Base-by-base conservation (phyloP, 2,888 invertebrate genomes). In the Palloptera scutellata region DNA sequence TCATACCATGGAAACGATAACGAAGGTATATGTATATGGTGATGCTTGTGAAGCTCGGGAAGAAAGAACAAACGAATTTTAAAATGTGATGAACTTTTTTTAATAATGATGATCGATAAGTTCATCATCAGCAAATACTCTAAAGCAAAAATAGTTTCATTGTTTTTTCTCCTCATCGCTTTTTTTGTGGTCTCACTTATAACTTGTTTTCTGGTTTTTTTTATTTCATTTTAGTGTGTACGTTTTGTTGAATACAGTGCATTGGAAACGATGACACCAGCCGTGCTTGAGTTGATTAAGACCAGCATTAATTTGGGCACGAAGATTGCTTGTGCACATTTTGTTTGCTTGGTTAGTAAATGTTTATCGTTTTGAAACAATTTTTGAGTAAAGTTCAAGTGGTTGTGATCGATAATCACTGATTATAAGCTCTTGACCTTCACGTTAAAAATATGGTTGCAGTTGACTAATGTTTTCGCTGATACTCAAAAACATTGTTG, bases 1-100 rank as follows among this genome's bases (percentile, higher is more conserved):
- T 81, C 93, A 95, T 69, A 94, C 96, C 69, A 94, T 94, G 72
- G 95, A 96, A 78, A 94, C 95, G 3, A 91, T 95, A 48, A 90
- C 92, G 54, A 92, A 93, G 86, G 93, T 92, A 68, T 43, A n/a
- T 13, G 15, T 52, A 30, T 40, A 13, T 11, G 13, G 5, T 10
- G n/a, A 13, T 45, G 45, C 13, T 45, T 9, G 10, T 54, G 19
- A 17, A 19, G 13, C 20, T 19, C 13, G 15, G 54, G 19, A n/a
- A n/a, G 30, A 30, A 9, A 42, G 17, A n/a, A 45, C 20, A 1
- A 30, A 45, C 10, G 12, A 8, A 58, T 13, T n/a, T n/a, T n/a
- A n/a, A n/a, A n/a, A n/a, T n/a, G n/a, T 5, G 45, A 4, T 19
- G 15, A 5, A 45, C 9, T 41, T 15, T 19, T 51, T 66, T 19